Base-by-base conservation (phyloP, 2,888 invertebrate species). In the Xanthorhoe designata region DNA sequence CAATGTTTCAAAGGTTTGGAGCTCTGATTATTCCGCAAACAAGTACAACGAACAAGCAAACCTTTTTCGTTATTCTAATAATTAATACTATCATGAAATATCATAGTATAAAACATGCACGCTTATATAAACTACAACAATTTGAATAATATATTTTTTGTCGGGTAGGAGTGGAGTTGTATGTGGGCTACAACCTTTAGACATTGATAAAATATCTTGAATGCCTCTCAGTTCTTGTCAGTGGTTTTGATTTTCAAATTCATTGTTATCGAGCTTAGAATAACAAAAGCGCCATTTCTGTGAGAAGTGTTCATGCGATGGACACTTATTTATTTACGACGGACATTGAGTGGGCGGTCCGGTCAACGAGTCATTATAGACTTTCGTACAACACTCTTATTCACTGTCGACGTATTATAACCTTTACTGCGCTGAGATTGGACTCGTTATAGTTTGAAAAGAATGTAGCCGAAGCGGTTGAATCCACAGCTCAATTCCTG, bases 291-390 rank as follows among this genome's bases (percentile, higher is more conserved):
- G 64, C 54, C 54, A 70, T 69, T 70, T 69, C 66, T 50, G 49
- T 61, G 64, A 71, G 66, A 72, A 78, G 73, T 78, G 71, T 74
- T 67, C 71, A 71, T 82, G 81, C 75, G 69, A 75, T 74, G 70
- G 81, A 81, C 78, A 79, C 77, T 82, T 79, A 80, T 82, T 81
- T 83, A 84, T 84, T 84, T 84, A 84, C 79, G 73, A 71, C 73
- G 70, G 70, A 75, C 78, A 79, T 78, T 59, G 75, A 63, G 64
- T 69, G 75, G 77, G 81, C 77, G 74, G 71, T 69, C 73, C 47
- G 74, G 74, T 78, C 78, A 77, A 75, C 75, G 73, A 73, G 71
- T 62, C 73, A 72, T 79, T 75, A 81, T 81, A 74, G 76, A 78
- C 76, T 61, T 72, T 71, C 78, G 74, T 80, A 80, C 73, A 75